phyloP scores from a whole-genome alignment of 2,888 invertebrate species.

The Megamerina dolium region DNA sequence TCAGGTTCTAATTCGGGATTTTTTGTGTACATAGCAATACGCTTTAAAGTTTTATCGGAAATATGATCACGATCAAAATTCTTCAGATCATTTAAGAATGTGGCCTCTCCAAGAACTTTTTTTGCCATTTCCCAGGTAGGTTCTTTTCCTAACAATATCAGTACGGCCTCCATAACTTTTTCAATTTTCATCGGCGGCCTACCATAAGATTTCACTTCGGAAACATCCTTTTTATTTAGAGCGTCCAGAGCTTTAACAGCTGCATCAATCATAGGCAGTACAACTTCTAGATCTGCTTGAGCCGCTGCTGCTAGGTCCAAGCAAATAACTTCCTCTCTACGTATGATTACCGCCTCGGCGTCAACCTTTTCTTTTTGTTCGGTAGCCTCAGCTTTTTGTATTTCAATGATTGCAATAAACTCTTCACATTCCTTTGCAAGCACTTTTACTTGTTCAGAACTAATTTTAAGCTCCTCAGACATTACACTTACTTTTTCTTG shows the following conservation, averaged over 20 bases:
- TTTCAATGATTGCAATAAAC: slow-evolving; percentile 73
- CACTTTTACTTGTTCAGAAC: slow-evolving; percentile 63
- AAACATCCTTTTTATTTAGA: slow-evolving; percentile 78
- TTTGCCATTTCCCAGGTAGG: slow-evolving; percentile 87
- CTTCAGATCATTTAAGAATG: slow-evolving; percentile 69
- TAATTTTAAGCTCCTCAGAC: slow-evolving; percentile 74
- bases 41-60: slow-evolving; percentile 71
- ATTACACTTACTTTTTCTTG: slow-evolving; percentile 73
- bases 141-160: slow-evolving; percentile 63
- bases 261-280: slow-evolving; percentile 81
- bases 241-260: slow-evolving; percentile 72
- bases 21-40: slow-evolving; percentile 70
- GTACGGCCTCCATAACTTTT: slow-evolving; percentile 84
- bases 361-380: slow-evolving; percentile 72
- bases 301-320: slow-evolving; percentile 76
- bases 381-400: slow-evolving; percentile 76
- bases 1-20: slow-evolving; percentile 83
- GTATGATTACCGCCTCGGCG: slow-evolving; percentile 66
- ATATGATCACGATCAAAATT: slow-evolving; percentile 88
- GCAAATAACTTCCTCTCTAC: slow-evolving; percentile 74
- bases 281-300: slow-evolving; percentile 74
- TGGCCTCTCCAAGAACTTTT: slow-evolving; percentile 73
- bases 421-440: slow-evolving; percentile 81
- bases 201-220: slow-evolving; percentile 85
- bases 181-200: slow-evolving; percentile 83